Conservation (phyloP, 2,797 vertebrate genomes). For the Ctenochaetus hawaiiensis region DNA sequence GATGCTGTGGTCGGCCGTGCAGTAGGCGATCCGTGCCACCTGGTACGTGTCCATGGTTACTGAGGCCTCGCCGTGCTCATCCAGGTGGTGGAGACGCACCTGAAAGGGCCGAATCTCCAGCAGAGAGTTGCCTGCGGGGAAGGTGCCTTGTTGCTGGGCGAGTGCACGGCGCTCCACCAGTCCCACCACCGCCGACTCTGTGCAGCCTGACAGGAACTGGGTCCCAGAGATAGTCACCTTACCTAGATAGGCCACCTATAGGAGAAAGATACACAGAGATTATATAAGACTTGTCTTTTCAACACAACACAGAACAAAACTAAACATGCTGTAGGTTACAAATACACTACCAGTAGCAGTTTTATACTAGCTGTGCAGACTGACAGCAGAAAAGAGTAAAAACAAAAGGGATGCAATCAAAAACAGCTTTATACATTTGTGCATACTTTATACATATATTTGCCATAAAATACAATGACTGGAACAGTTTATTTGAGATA, state of each 20-base stretch:
- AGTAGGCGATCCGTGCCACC: slow-evolving; percentile 98
- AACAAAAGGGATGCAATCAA: neutral
- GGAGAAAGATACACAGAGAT: slow-evolving; percentile 58
- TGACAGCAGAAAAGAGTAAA: slow-evolving; percentile 1
- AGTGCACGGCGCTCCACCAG: slow-evolving; percentile 90
- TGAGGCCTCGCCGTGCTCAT: slow-evolving; percentile 91
- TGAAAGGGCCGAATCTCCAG: slow-evolving; percentile 99
- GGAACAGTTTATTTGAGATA: too few species aligned
- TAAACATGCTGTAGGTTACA: neutral
- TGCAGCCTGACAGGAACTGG: slow-evolving; percentile 96
- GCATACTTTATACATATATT: neutral
- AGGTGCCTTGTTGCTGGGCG: slow-evolving; percentile 86
- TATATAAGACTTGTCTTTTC: slow-evolving; percentile 17
- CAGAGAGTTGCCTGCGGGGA: slow-evolving; percentile 85
- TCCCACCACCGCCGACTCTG: slow-evolving; percentile 95
- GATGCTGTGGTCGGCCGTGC: slow-evolving; percentile 96
- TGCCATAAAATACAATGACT: neutral
- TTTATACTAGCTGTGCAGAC: neutral
- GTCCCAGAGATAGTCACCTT: slow-evolving; percentile 94
- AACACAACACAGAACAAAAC: neutral
- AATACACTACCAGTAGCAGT: neutral
- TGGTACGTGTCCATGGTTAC: slow-evolving; percentile 98
- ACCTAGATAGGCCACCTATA: slow-evolving; percentile 96
- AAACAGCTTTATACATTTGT: neutral
- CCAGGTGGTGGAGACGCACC: slow-evolving; percentile 96